Conservation (phyloP, 2,888 invertebrate species). For the Drosophila fulvimacula region DNA sequence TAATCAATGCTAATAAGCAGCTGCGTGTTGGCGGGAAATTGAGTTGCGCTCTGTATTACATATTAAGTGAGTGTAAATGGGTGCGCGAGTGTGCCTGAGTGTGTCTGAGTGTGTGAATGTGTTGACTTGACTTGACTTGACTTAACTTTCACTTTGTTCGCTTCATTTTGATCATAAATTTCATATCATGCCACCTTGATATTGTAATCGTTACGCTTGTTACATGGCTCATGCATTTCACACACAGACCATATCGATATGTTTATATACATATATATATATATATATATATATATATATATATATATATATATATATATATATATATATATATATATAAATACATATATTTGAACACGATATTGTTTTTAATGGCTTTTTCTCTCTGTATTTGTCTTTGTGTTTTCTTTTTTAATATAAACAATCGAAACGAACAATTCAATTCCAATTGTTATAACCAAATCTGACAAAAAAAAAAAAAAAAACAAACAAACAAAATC, state of each 20-base stretch:
- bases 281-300: constrained; percentile 1
- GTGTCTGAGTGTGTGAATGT: constrained; percentile 20
- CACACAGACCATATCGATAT: constrained; percentile 27
- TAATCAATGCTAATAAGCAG: constrained; percentile 59
- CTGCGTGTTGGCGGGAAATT: constrained; percentile 65
- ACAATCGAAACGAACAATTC: constrained; percentile 26
- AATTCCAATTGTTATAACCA: constrained; percentile 34
- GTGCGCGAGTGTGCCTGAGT: constrained; percentile 16
- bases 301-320: constrained; percentile 6
- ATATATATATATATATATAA: constrained; percentile 17
- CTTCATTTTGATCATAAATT: constrained; percentile 47
- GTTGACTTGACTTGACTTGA: constrained; percentile 49
- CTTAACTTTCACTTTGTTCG: constrained; percentile 56
- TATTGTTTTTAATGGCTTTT: constrained; percentile 50
- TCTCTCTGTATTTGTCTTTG: constrained; percentile 63
- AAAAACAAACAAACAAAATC: not conserved
- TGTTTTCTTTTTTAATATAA: constrained; percentile 28
- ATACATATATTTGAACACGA: constrained; percentile 14
- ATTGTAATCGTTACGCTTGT: constrained; percentile 33
- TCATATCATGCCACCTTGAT: constrained; percentile 43
- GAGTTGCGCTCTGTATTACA: constrained; percentile 56
- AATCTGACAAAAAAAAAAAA: constrained; percentile 12
- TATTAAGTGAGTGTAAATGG: constrained; percentile 22
- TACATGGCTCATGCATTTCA: constrained; percentile 34
- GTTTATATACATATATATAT: constrained; percentile 13